Conservation (phyloP, 2,888 invertebrate genomes). For the Acronicta aceris region DNA sequence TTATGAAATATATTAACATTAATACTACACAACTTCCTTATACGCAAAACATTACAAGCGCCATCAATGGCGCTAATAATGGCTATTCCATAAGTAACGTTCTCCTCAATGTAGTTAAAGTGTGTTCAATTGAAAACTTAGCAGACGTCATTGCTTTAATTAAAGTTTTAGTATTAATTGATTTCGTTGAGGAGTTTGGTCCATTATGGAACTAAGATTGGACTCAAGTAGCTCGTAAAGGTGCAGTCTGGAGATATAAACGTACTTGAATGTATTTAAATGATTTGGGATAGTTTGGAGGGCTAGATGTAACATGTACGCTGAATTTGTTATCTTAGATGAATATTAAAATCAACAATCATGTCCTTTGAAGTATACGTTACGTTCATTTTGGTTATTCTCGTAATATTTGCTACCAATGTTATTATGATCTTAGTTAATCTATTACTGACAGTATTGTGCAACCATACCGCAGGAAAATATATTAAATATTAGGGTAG, state of each 20-base stretch:
- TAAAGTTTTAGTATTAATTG: slow-evolving; percentile 67
- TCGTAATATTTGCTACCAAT: too few species aligned
- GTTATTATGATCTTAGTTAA: too few species aligned
- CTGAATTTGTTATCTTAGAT: too few species aligned
- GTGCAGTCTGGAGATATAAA: slow-evolving; percentile 22
- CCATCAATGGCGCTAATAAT: background rate
- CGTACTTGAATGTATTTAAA: slow-evolving; percentile 17
- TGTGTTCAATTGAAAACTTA: slow-evolving; percentile 52
- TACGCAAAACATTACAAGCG: too few species aligned
- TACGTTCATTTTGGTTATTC: too few species aligned
- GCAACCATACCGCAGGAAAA: background rate
- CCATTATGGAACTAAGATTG: slow-evolving; percentile 46
- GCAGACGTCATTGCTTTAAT: slow-evolving; percentile 59
- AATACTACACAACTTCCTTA: background rate
- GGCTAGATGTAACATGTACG: background rate
- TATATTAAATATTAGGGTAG: background rate
- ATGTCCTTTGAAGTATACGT: too few species aligned
- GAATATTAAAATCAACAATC: too few species aligned
- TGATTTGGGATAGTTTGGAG: slow-evolving; percentile 26
- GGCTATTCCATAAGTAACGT: slow-evolving; percentile 16
- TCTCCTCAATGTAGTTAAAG: slow-evolving; percentile 34
- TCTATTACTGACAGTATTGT: background rate
- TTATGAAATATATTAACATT: too few species aligned
- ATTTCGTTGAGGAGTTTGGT: slow-evolving; percentile 47
- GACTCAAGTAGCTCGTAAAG: slow-evolving; percentile 40